Base-by-base conservation (phyloP, 1,140 invertebrate genomes). In the Pseudomyrmex dendroicus region DNA sequence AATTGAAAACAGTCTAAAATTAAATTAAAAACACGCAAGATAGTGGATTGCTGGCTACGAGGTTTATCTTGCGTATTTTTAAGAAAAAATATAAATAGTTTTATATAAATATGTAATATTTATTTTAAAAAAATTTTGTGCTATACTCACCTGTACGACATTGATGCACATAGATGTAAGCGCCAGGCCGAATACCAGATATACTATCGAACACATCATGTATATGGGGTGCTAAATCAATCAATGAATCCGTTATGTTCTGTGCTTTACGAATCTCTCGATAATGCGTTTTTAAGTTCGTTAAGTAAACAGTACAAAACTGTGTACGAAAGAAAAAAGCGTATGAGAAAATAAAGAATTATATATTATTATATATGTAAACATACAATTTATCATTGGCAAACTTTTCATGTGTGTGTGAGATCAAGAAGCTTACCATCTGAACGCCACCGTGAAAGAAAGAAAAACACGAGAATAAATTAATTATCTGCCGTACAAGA, bases 121-220 rank as follows among this genome's bases (percentile, higher is more conserved):
- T 54, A 12, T 44, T 7, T 20, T 73, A 3, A 25, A 59, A 46
- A 20, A 46, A 52, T 12, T 44, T 17, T 8, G 48, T 22, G n/a
- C 15, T 25, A 54, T 15, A 13, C 96, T 96, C 84, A 97, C 97
- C 95, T 99, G 98, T 59, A 99, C 98, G 44, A 99, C 98, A 91
- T 99, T 99, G 91, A 99, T 99, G 94, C 98, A 99, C 97, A 99
- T 99, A 87, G 98, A 98, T 50, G 98, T 99, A 9, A 99, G 94
- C 0, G 99, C 97, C 68, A 99, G 94, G 63, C 99, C 99, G 89
- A 99, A 98, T 7, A 99, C 96, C 46, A 99, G 94, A 91, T 99
- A 99, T 22, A 99, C 95, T 86, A 99, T 99, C 15, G 98, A 98
- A 68, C 96, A 95, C 96, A 99, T 98, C 96, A 99, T 98, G 87